Conservation (phyloP, 2,797 vertebrate species). For the Takifugu ocellatus region DNA sequence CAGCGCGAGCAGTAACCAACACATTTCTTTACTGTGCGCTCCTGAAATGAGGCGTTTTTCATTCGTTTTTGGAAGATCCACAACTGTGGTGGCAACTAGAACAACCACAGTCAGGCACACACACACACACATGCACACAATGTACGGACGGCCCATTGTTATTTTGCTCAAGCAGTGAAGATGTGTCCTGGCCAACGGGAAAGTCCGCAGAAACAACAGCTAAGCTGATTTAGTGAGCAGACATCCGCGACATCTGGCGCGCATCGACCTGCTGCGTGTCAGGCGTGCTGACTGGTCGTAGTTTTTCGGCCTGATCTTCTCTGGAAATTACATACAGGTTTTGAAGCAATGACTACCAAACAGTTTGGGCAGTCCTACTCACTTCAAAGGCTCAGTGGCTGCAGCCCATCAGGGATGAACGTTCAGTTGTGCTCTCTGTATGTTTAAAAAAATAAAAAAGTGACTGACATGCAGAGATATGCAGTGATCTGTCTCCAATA, state of each 20-base stretch:
- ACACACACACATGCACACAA: constrained; percentile 3
- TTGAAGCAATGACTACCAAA: constrained; percentile 7
- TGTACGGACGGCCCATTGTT: constrained; percentile 49
- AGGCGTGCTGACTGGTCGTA: constrained; percentile 45
- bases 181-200: constrained; percentile 57
- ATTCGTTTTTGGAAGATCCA: constrained; percentile 42
- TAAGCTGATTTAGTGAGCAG: constrained; percentile 33
- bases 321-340: constrained; percentile 31
- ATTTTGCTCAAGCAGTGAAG: constrained; percentile 48
- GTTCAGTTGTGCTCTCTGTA: no score
- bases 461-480: not conserved
- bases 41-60: constrained; percentile 16
- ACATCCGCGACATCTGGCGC: constrained; percentile 65
- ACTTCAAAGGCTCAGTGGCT: no score
- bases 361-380: no score
- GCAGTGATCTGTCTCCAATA: not conserved
- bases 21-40: constrained; percentile 17
- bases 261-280: constrained; percentile 54
- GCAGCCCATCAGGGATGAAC: no score
- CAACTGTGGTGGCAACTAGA: constrained; percentile 22
- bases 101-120: constrained; percentile 38
- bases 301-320: constrained; percentile 18
- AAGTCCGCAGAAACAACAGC: constrained; percentile 60
- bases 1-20: constrained; percentile 1
- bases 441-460: not conserved